Conservation (phyloP, 2,888 invertebrate species). For the Lithophane ornitopus region DNA sequence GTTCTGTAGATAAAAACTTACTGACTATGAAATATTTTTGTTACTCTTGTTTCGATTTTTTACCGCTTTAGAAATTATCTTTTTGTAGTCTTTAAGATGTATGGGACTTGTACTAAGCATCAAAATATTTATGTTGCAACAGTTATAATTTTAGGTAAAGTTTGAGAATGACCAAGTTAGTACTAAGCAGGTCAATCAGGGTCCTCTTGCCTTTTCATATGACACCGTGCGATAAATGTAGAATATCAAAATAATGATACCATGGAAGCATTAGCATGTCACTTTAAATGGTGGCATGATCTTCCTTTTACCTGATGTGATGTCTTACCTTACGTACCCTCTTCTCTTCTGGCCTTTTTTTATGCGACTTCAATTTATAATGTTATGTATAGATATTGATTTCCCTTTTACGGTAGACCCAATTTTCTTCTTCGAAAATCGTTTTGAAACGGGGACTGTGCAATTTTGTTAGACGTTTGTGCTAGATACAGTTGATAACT, state of each 20-base stretch:
- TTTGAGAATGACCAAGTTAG: neutral
- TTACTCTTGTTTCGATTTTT: neutral
- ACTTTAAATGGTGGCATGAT: neutral
- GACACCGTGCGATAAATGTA: neutral
- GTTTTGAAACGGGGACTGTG: too few relatives aligned
- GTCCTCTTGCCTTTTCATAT: neutral
- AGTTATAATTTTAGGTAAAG: neutral
- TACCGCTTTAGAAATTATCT: neutral
- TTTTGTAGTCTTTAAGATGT: neutral
- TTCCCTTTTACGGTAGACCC: too few relatives aligned
- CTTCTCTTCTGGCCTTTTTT: neutral
- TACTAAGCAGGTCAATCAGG: neutral
- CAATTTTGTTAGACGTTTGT: too few relatives aligned
- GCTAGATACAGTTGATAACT: too few relatives aligned
- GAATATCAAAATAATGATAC: neutral
- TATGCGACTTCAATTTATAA: too few relatives aligned
- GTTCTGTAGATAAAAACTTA: neutral
- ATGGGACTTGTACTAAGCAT: neutral
- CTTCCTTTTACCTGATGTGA: neutral
- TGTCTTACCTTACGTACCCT: neutral
- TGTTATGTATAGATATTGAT: too few relatives aligned
- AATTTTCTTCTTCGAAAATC: too few relatives aligned
- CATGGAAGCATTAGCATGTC: neutral
- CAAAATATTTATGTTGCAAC: neutral
- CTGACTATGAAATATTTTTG: neutral